phyloP scores from a whole-genome alignment of 2,888 invertebrate species.

The Phlogophora meticulosa region DNA sequence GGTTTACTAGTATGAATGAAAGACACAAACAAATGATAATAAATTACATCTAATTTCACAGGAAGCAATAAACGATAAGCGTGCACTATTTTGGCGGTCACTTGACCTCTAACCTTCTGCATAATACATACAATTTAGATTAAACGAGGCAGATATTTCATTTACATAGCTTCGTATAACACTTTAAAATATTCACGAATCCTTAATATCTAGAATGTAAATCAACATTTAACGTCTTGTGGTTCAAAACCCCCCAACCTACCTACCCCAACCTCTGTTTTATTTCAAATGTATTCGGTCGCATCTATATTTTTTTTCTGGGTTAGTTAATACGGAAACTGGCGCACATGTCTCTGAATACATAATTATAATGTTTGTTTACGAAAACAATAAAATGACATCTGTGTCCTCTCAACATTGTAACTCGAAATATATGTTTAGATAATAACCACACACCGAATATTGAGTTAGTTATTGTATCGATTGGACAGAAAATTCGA shows the following conservation, averaged over 20 bases:
- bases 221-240: conserved; percentile 44
- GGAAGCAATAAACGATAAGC: conserved; percentile 58
- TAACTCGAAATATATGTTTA: background rate
- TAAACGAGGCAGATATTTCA: conserved; percentile 34
- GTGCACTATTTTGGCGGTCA: conserved; percentile 62
- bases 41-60: conserved; percentile 41
- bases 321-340: conserved; percentile 33
- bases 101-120: conserved; percentile 60
- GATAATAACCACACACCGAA: conserved; percentile 29
- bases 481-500: conserved; percentile 77
- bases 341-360: conserved; percentile 57
- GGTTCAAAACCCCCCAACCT: conserved; percentile 35
- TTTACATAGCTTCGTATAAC: conserved; percentile 39
- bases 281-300: conserved; percentile 36
- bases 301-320: conserved; percentile 45
- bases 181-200: conserved; percentile 50
- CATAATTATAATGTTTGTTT: conserved; percentile 58
- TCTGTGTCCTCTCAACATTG: conserved; percentile 21
- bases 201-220: conserved; percentile 40
- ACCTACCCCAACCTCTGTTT: conserved; percentile 25
- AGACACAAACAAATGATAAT: conserved; percentile 40
- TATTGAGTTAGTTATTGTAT: conserved; percentile 55
- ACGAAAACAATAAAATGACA: conserved; percentile 60
- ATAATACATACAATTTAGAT: conserved; percentile 60
- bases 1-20: conserved; percentile 38